Base-by-base conservation (phyloP, 2,113 vertebrate genomes). In the Nematolebias whitei region DNA sequence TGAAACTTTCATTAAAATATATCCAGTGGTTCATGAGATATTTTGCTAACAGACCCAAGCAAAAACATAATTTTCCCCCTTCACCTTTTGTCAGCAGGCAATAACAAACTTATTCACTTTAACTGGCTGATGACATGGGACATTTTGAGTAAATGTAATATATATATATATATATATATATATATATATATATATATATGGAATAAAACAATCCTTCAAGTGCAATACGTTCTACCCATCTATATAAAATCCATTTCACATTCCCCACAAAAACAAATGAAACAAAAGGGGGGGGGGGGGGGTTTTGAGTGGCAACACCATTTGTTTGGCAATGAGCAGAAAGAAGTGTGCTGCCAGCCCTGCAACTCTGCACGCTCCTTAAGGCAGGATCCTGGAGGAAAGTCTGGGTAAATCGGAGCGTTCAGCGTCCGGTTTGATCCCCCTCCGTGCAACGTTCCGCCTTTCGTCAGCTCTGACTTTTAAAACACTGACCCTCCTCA, bases 301-400 rank as follows among this genome's bases (percentile, higher is more conserved):
- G 26, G 16, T 26, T 72, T 74, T 91, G 90, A 92, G 83, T 92
- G 91, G 81, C 89, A 93, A 85, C 89, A 88, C 38, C 91, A 92
- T 84, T 88, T 92, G 89, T 87, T 78, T 89, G 86, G 88, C 88
- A 92, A 44, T 1, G 71, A 72, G 50, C 65, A 60, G 68, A 48
- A 13, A 62, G 78, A 54, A 61, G 56, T 48, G 57, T 44, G 16
- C 66, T 60, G 64, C 73, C 78, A 83, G 70, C 35, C 40, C 67
- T 26, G 1, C 29, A 19, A 68, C 67, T 18, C 41, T 19, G 58
- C 79, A 75, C 69, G 68, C 75, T 66, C 73, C 51, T 70, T 51
- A 45, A 57, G 8, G 67, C 76, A 78, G 73, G 73, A 84, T 59
- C 77, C 71, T 83, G 41, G 73, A 75, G 71, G 60, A 58, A 83